Evolutionary conservation across 2,888 invertebrate species (phyloP).

Genomic region (Tethea ocularis): DNA sequence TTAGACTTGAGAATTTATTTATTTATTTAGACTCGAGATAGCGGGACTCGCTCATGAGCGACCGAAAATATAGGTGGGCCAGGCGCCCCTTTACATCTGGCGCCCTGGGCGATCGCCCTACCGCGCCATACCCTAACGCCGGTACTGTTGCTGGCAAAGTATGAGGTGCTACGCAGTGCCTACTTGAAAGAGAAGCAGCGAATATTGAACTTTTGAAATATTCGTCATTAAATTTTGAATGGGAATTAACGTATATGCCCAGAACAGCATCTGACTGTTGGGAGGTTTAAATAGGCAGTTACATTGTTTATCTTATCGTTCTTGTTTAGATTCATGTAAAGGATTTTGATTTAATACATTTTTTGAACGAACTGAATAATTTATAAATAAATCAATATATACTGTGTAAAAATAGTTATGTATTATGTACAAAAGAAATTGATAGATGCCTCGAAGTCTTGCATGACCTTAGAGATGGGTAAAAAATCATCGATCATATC

Average conservation of each 20-base stretch:
- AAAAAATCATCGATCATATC: slow-evolving; percentile 47
- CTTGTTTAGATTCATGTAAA: slow-evolving; percentile 13
- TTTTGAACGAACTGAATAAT: no score
- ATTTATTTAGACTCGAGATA: no score
- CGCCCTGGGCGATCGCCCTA: no score
- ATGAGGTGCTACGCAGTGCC: slow-evolving; percentile 8
- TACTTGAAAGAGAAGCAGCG: slow-evolving; percentile 23
- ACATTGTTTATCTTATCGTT: slow-evolving; percentile 9
- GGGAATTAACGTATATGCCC: not conserved
- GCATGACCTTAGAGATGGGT: slow-evolving; percentile 26
- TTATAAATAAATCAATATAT: not conserved
- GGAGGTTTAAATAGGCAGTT: no score
- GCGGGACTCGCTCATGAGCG: no score
- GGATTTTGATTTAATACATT: no score
- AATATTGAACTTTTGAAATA: slow-evolving; percentile 8
- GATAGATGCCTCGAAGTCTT: not conserved
- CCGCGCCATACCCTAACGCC: no score
- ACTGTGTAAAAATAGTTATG: not conserved
- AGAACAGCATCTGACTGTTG: not conserved
- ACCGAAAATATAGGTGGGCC: no score
- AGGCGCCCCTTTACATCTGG: no score
- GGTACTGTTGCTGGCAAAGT: no score
- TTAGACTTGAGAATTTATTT: no score
- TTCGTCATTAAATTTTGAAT: not conserved
- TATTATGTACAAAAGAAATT: not conserved